A percentile compares a stretch with the other conserved stretches of the same genome.
Conservation (phyloP, 2,113 vertebrate genomes). For the Eudyptes chrysolophus region DNA sequence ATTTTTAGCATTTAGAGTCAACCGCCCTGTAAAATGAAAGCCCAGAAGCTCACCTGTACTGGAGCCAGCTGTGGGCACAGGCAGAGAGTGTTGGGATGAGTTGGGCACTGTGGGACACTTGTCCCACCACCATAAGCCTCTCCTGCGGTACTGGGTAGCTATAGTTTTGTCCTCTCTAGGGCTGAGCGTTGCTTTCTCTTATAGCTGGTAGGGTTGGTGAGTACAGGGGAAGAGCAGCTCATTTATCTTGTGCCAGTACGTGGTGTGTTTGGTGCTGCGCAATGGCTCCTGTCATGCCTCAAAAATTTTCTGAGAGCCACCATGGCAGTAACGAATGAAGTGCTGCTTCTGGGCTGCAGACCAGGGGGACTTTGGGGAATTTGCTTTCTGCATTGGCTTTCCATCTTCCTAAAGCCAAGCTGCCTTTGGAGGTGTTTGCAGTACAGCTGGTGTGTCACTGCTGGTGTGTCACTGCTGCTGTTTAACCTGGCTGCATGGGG, state of each 20-base stretch:
- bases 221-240: not conserved
- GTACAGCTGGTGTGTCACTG: no score
- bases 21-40: not conserved
- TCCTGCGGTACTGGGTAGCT: not conserved
- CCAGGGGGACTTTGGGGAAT: accelerated
- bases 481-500: not conserved
- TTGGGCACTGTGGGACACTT: accelerated
- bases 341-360: not conserved
- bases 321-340: not conserved
- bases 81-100: accelerated
- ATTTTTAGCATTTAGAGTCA: not conserved
- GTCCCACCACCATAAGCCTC: not conserved
- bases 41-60: not conserved
- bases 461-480: not conserved
- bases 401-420: not conserved
- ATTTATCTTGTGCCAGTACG: not conserved
- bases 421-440: not conserved
- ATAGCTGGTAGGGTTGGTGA: not conserved
- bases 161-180: not conserved
- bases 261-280: not conserved
- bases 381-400: not conserved
- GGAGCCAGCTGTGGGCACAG: not conserved
- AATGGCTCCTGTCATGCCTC: not conserved
- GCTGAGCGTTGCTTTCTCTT: not conserved
- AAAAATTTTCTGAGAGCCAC: not conserved